These are phyloP conservation scores for Riparia riparia DNA, from an alignment of 2,113 vertebrate genomes.

Conservation along the genomic window DNA sequence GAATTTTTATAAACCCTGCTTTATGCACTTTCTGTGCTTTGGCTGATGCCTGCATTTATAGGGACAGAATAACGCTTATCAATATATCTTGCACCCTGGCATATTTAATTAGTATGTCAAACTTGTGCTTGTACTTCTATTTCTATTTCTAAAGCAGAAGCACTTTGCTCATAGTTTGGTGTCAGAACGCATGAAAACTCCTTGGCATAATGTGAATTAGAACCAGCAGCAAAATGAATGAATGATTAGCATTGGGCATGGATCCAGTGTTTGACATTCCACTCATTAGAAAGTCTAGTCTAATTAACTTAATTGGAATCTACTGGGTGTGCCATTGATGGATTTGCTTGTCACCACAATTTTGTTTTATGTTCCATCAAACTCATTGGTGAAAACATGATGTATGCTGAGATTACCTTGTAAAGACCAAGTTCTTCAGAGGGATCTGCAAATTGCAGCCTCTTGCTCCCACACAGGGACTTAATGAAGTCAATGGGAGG, in stretches of 20 bases:
- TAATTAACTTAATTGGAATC: conserved; percentile 77
- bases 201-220: conserved; percentile 63
- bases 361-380: conserved; percentile 73
- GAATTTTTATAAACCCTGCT: neutral
- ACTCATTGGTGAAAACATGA: conserved; percentile 72
- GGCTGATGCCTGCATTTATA: neutral
- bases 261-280: conserved; percentile 74
- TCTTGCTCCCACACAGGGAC: neutral
- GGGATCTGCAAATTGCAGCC: conserved; percentile 43
- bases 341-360: conserved; percentile 72
- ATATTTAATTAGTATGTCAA: conserved; percentile 57
- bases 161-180: conserved; percentile 59
- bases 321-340: conserved; percentile 76
- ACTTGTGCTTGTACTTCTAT: conserved; percentile 26
- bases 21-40: neutral
- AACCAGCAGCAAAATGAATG: conserved; percentile 73
- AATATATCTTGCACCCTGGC: conserved; percentile 4
- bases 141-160: conserved; percentile 51
- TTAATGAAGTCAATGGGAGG: conserved; percentile 34
- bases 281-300: conserved; percentile 75
- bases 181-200: conserved; percentile 68
- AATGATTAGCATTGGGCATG: conserved; percentile 74
- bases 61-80: conserved; percentile 12
- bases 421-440: conserved; percentile 49
- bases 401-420: conserved; percentile 65